Evolutionary conservation across 2,113 vertebrate genomes (phyloP), one percentile per base, ranked within the genome.

Genomic region (Peromyscus leucopus): DNA sequence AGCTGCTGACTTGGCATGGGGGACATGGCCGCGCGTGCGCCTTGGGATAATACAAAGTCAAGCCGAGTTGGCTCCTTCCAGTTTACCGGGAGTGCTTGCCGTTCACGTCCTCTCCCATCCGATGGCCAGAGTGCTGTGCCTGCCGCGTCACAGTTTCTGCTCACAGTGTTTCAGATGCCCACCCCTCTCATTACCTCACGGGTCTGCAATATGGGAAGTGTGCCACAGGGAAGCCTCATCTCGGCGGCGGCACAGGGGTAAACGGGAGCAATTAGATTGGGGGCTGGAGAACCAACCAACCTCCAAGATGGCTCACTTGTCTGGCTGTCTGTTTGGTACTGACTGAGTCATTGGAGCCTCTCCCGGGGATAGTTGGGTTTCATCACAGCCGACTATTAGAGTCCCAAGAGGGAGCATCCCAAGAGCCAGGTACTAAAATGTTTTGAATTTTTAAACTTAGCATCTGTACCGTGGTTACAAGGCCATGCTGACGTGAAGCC

Each of bases 1-100:
- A 93, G 80, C 71, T 79, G 87, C 59, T 94, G 82, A 26, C 79
- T 74, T 76, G 95, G 65, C 93, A 48, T 0, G 39, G 61, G 55
- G 65, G 21, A 82, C 51, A 61, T 39, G 67, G 90, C 69, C 78
- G 92, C 85, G 76, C 88, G 51, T 63, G 87, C 55, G 19, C 75
- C 51, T 83, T 55, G 71, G 93, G 82, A 67, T 92, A 36, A 74
- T 36, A 57, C 42, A 87, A 46, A 93, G 33, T 57, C 33, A 84
- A 93, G 57, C 69, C 19, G 61, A 76, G 24, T 16, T 42, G 84
- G 59, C 26, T 74, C 55, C 55, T n/a, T 55, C 0, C 5, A 36
- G 85, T 21, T 91, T 87, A 75, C 78, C 5, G 7, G 83, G 46
- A 19, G 83, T 57, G 67, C 83, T 82, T 63, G 4, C 86, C 91